phyloP scores from a whole-genome alignment of 2,797 vertebrate species.

The Loriculus beryllinus region DNA sequence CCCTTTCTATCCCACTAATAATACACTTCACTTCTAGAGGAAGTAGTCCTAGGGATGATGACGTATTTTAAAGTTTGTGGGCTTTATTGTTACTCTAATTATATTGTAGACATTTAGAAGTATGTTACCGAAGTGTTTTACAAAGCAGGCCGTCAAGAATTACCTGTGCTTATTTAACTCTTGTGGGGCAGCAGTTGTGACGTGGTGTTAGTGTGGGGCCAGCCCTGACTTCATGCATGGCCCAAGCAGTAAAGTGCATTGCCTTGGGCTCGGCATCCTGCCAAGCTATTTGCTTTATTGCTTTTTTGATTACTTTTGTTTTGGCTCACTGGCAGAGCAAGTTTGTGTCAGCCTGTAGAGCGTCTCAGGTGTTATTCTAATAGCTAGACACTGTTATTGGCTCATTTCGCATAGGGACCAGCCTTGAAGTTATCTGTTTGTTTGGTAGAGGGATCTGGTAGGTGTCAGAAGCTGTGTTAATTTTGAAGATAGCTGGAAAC shows the following conservation, averaged over 20 bases:
- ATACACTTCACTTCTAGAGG: slow-evolving; percentile 16
- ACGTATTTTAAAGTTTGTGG: background rate
- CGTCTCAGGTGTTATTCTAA: background rate
- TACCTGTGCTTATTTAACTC: background rate
- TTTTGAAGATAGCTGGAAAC: background rate
- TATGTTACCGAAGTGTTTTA: background rate
- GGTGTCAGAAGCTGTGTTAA: background rate
- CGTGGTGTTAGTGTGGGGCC: background rate
- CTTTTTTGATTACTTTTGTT: background rate
- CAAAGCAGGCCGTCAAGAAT: rapidly evolving
- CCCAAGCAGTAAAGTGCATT: too few species aligned
- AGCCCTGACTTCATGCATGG: background rate
- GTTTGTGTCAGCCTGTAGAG: background rate
- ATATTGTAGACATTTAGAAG: background rate
- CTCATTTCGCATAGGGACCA: background rate
- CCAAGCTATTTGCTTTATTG: background rate
- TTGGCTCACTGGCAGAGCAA: background rate
- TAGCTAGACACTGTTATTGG: background rate
- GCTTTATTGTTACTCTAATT: background rate
- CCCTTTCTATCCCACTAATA: slow-evolving; percentile 15
- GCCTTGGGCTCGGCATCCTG: background rate
- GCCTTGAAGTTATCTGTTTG: background rate
- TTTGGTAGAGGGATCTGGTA: background rate
- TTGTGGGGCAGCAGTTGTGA: background rate
- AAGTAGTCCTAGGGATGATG: slow-evolving; percentile 36